phyloP scores from a whole-genome alignment of 2,797 vertebrate species.

The Lithobates pipiens region DNA sequence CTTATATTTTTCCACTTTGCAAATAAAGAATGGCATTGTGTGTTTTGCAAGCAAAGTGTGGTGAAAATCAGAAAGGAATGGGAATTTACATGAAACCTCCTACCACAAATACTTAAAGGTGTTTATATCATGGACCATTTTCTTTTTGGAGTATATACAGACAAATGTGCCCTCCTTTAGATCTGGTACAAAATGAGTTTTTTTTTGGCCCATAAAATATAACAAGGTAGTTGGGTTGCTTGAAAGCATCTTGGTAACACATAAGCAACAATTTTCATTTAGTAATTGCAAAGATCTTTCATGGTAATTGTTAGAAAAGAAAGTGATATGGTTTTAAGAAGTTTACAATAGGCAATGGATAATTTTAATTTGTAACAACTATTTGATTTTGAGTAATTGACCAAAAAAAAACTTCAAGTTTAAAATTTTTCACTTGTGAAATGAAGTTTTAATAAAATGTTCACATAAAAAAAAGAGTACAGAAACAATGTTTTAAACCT shows the following conservation, averaged over 20 bases:
- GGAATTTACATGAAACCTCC: constrained; percentile 47
- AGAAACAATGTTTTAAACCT: background rate
- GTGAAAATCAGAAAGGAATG: constrained; percentile 32
- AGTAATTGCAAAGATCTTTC: constrained; percentile 13
- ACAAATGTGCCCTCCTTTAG: constrained; percentile 26
- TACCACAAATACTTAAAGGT: constrained; percentile 24
- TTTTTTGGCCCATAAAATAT: constrained; percentile 39
- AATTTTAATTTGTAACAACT: background rate
- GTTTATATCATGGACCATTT: constrained; percentile 36
- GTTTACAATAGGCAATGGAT: background rate
- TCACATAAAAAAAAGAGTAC: background rate
- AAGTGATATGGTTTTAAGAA: background rate
- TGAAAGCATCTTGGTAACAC: constrained; percentile 28
- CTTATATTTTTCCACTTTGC: constrained; percentile 55
- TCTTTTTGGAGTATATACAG: constrained; percentile 10
- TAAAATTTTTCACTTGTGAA: background rate
- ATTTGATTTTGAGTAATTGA: background rate
- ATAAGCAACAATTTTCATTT: constrained; percentile 24
- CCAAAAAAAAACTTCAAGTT: background rate
- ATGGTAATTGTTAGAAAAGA: constrained; percentile 30
- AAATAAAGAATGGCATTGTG: constrained; percentile 61
- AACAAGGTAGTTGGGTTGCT: constrained; percentile 24
- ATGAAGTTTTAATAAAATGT: background rate
- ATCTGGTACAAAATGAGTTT: constrained; percentile 37
- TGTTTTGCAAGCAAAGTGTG: constrained; percentile 28